A percentile compares a stretch with the other conserved stretches of the same genome.
These are phyloP conservation scores for Aradus depressus DNA, from an alignment of 2,888 invertebrate genomes.

Conservation along the genomic window DNA sequence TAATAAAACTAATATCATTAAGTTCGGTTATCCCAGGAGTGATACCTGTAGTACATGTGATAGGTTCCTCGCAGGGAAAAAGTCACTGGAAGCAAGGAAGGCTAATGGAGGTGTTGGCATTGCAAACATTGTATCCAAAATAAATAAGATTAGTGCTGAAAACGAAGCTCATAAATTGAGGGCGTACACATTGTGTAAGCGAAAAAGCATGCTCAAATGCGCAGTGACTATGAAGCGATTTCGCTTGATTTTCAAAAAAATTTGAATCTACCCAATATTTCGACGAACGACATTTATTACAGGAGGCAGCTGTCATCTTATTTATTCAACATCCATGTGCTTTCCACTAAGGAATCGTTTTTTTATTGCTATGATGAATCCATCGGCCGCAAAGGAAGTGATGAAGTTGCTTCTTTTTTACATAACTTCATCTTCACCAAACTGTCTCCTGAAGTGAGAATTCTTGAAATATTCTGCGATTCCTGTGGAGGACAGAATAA, in stretches of 20 bases:
- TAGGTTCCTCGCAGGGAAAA: conserved; percentile 1
- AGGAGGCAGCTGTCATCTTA: conserved; percentile 15
- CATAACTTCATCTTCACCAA: conserved; percentile 21
- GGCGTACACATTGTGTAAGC: conserved; percentile 17
- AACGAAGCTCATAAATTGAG: conserved; percentile 2
- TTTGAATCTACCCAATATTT: conserved; percentile 10
- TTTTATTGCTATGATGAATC: conserved; percentile 20
- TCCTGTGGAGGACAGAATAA: conserved; percentile 19
- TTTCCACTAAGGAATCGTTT: conserved; percentile 13
- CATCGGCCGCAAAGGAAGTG: conserved; percentile 21
- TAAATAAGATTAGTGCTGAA: neutral
- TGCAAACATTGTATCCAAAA: no score
- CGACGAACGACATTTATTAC: conserved; percentile 22
- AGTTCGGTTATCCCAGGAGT: conserved; percentile 12
- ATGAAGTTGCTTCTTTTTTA: conserved; percentile 24
- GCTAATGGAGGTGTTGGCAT: no score
- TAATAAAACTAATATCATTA: no score
- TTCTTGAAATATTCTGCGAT: conserved; percentile 26
- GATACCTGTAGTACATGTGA: conserved; percentile 17
- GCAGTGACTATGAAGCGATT: conserved; percentile 17
- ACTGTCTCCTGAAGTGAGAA: conserved; percentile 16
- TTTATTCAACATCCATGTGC: conserved; percentile 20
- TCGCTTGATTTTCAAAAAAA: conserved; percentile 20
- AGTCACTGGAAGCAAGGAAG: no score
- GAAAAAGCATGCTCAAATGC: conserved; percentile 8